A percentile compares a stretch with the other conserved stretches of the same genome.
phyloP scores from a whole-genome alignment of 2,888 invertebrate genomes.

The Maniola hyperantus region DNA sequence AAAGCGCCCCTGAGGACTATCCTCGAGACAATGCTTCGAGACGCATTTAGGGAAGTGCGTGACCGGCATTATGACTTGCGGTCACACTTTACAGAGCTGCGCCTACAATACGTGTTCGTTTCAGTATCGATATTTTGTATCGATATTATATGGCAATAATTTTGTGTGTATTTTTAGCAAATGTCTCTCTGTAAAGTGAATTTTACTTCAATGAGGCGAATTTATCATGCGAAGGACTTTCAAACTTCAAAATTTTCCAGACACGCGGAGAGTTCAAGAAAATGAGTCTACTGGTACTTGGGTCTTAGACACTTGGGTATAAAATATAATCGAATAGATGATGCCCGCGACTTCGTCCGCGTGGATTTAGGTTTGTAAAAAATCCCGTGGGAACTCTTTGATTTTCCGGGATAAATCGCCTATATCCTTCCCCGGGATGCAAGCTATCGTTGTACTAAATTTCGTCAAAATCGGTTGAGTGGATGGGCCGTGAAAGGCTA shows the following conservation, averaged over 20 bases:
- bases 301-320: no score
- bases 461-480: no score
- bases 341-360: no score
- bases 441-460: no score
- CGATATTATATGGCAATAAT: not conserved
- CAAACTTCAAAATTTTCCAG: not conserved
- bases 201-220: not conserved
- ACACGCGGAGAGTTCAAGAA: not conserved
- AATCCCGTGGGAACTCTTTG: no score
- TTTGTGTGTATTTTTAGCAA: not conserved
- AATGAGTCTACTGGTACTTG: not conserved
- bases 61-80: constrained; percentile 66
- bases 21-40: constrained; percentile 50
- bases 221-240: not conserved
- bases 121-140: constrained; percentile 26
- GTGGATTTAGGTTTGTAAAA: no score
- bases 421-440: no score
- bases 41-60: constrained; percentile 78
- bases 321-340: no score
- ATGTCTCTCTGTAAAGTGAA: not conserved
- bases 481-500: no score
- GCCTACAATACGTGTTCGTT: not conserved
- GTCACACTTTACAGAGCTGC: constrained; percentile 33
- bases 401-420: no score
- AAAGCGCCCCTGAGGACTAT: constrained; percentile 25